A percentile compares a stretch with the other conserved stretches of the same genome.
These are phyloP conservation scores for Anadara kagoshimensis DNA, from an alignment of 1,140 invertebrate species.

Conservation along the genomic window DNA sequence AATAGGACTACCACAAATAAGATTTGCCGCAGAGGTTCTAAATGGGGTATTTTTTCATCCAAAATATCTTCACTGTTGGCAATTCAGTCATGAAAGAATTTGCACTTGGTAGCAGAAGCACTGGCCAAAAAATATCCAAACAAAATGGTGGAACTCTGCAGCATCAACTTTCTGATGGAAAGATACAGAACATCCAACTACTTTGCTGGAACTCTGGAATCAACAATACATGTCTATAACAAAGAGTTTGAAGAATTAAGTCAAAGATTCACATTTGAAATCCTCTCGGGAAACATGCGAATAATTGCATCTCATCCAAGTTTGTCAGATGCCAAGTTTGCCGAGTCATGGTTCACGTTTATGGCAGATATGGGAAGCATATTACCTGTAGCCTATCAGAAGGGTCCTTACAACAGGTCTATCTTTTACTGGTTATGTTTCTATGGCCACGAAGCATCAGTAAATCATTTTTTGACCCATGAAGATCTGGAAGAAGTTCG, in stretches of 20 bases:
- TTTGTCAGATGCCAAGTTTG: slow-evolving; percentile 21
- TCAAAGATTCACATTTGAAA: slow-evolving; percentile 40
- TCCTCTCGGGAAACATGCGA: slow-evolving; percentile 31
- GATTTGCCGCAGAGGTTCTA: slow-evolving; percentile 23
- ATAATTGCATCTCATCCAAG: slow-evolving; percentile 29
- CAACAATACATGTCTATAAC: slow-evolving; percentile 18
- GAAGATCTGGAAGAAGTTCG: slow-evolving; percentile 36
- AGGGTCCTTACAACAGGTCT: slow-evolving; percentile 33
- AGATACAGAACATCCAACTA: slow-evolving; percentile 23
- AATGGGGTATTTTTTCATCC: slow-evolving; percentile 36
- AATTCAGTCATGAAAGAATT: slow-evolving; percentile 35
- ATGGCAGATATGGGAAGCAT: slow-evolving; percentile 41
- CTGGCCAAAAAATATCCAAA: slow-evolving; percentile 29
- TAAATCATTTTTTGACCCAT: slow-evolving; percentile 25
- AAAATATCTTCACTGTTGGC: slow-evolving; percentile 28
- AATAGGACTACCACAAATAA: slow-evolving; percentile 29
- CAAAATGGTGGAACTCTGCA: slow-evolving; percentile 35
- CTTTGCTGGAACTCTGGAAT: slow-evolving; percentile 22
- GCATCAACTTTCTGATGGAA: slow-evolving; percentile 32
- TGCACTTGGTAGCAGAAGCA: slow-evolving; percentile 26
- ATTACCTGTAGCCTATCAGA: slow-evolving; percentile 28
- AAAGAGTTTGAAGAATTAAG: slow-evolving; percentile 28
- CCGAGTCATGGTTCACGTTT: slow-evolving; percentile 24
- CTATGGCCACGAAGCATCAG: slow-evolving; percentile 29
- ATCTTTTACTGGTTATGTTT: slow-evolving; percentile 34